Conservation (phyloP, 2,113 vertebrate genomes). For the Eulemur macaco region DNA sequence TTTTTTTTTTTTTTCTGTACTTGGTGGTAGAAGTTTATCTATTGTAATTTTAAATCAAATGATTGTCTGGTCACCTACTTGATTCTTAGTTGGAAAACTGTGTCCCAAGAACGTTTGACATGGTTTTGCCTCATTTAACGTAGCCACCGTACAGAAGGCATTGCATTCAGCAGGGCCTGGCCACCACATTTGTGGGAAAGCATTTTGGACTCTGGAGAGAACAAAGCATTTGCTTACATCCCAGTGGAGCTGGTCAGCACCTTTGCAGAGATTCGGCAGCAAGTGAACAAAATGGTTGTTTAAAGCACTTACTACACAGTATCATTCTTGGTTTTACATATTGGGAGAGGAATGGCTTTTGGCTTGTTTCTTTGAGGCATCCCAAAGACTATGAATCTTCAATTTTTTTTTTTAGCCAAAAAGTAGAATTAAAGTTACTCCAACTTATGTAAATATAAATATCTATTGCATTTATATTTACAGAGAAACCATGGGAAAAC, state of each 20-base stretch:
- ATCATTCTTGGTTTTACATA: background rate
- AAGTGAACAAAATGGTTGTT: background rate
- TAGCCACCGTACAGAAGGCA: background rate
- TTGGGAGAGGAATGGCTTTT: background rate
- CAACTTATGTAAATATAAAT: background rate
- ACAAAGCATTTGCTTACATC: background rate
- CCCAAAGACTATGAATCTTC: background rate
- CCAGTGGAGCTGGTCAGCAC: background rate
- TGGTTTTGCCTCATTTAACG: background rate
- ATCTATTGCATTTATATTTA: background rate
- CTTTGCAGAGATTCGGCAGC: background rate
- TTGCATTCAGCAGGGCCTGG: background rate
- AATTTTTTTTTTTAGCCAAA: background rate
- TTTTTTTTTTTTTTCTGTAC: background rate
- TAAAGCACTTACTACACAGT: background rate
- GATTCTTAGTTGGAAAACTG: background rate
- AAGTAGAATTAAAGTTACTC: background rate
- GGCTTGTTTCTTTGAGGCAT: background rate
- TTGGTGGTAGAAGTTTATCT: conserved; percentile 7
- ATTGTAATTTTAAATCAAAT: conserved; percentile 26
- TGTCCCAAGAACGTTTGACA: background rate
- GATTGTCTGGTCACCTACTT: background rate
- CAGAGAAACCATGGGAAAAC: background rate
- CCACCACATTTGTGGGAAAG: background rate
- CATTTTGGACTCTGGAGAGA: background rate